A percentile compares a stretch with the other conserved stretches of the same genome.
Evolutionary conservation across 2,888 invertebrate species (phyloP).

Genomic region (Meiosimyza decipiens): DNA sequence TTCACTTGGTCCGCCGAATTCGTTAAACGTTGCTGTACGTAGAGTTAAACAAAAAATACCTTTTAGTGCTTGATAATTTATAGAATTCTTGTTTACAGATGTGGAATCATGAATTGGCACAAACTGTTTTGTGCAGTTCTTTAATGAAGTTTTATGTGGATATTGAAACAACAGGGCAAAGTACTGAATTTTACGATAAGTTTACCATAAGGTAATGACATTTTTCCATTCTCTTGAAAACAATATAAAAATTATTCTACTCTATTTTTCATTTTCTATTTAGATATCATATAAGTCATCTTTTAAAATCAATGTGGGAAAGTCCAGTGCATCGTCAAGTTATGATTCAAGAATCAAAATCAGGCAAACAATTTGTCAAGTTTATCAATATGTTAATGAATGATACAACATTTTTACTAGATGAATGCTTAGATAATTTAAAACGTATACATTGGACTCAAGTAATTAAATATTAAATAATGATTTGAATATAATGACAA

Average conservation of each 20-base stretch:
- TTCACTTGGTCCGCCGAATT: constrained; percentile 74
- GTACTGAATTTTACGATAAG: constrained; percentile 99
- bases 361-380: constrained; percentile 92
- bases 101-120: constrained; percentile 88
- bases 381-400: constrained; percentile 98
- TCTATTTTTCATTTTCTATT: not conserved
- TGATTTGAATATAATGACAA: not conserved
- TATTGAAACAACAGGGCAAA: constrained; percentile 96
- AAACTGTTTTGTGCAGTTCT: constrained; percentile 84
- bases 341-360: constrained; percentile 90
- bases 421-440: constrained; percentile 93
- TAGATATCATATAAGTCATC: constrained; percentile 93
- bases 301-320: constrained; percentile 96
- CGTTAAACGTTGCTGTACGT: constrained; percentile 64
- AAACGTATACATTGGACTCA: constrained; percentile 90
- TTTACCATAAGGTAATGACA: constrained; percentile 84
- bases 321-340: constrained; percentile 87
- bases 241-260: not conserved
- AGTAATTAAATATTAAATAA: constrained; percentile 64
- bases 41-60: not conserved
- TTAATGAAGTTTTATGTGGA: constrained; percentile 99
- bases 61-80: not conserved
- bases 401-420: constrained; percentile 95
- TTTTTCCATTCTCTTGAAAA: not conserved
- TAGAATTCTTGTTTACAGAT: constrained; percentile 74